Base-by-base conservation (phyloP, 1,140 invertebrate genomes). In the Drosophila asahinai region DNA sequence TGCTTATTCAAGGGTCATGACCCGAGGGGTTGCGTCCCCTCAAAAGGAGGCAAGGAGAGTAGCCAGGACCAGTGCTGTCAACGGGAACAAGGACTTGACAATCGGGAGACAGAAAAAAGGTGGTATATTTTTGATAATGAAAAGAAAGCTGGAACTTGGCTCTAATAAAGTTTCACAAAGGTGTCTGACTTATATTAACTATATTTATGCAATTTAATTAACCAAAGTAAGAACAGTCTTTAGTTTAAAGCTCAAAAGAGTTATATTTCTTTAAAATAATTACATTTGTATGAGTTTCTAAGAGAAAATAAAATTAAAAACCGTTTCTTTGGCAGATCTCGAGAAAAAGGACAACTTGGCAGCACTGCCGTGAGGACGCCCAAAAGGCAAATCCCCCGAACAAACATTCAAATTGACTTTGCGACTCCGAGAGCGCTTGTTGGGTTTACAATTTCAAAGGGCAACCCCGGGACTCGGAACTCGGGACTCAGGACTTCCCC, bases 331-430 rank as follows among this genome's bases (percentile, higher is more conserved):
- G 5, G 5, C 1, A 15, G 3, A 17, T 11, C 36, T 14, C 36
- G 12, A 36, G 19, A 55, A 55, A 57, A 17, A 40, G 19, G 54
- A 57, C 36, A 57, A 40, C 25, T 40, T 40, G 36, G 8, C 36
- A 57, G 19, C 54, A 57, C 43, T 61, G 36, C 19, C 36, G 12
- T 7, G 27, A 49, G 47, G 55, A 42, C 15, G 48, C n/a, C 42
- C 22, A 66, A 54, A 75, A 72, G 76, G 76, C 75, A 81, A 72
- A 78, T 59, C 61, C 68, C 67, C 78, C 61, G 49, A 59, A 86
- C 82, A 82, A 86, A 83, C 81, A 89, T 89, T 89, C 66, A 89
- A 89, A 90, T 89, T 70, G 84, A 89, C 84, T 89, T 89, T 89
- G 77, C 77, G 60, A 78, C 77, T 78, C 42, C 51, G 77, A 77